Conservation (phyloP, 2,113 vertebrate species). For the Xiphophorus hellerii region DNA sequence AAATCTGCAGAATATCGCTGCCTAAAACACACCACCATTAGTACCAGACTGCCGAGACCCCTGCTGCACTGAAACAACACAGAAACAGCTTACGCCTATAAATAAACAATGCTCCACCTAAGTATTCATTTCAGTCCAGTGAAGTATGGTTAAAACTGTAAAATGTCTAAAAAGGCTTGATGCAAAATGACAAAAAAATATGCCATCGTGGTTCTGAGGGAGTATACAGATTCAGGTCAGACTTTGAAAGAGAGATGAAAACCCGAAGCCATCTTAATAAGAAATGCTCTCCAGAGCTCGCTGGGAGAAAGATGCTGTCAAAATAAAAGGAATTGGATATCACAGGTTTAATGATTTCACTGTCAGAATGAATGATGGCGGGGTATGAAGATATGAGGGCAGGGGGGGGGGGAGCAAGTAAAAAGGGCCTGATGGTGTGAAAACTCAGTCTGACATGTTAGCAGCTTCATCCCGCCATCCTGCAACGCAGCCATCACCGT, state of each 20-base stretch:
- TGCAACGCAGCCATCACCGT: conserved; percentile 59
- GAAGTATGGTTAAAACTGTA: conserved; percentile 56
- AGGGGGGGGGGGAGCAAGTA: conserved; percentile 42
- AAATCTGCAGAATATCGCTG: not conserved
- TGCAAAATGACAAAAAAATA: conserved; percentile 71
- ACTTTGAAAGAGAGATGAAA: conserved; percentile 77
- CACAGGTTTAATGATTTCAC: conserved; percentile 80
- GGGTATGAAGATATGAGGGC: conserved; percentile 63
- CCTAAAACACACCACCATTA: conserved; percentile 4
- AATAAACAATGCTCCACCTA: conserved; percentile 70
- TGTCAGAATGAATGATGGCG: conserved; percentile 77
- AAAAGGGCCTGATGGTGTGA: conserved; percentile 70
- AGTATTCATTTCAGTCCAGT: conserved; percentile 46
- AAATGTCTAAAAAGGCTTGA: conserved; percentile 68
- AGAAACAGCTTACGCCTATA: conserved; percentile 49
- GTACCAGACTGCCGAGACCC: conserved; percentile 30
- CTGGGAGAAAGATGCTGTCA: conserved; percentile 70
- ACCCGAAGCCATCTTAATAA: conserved; percentile 72
- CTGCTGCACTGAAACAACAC: conserved; percentile 35
- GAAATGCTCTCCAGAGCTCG: conserved; percentile 69
- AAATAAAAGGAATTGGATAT: conserved; percentile 79
- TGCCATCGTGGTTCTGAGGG: conserved; percentile 51
- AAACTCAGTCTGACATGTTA: conserved; percentile 71
- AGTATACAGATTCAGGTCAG: conserved; percentile 79
- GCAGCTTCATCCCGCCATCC: conserved; percentile 64